Base-by-base conservation (phyloP, 2,888 invertebrate species). In the Pandemis corylana region DNA sequence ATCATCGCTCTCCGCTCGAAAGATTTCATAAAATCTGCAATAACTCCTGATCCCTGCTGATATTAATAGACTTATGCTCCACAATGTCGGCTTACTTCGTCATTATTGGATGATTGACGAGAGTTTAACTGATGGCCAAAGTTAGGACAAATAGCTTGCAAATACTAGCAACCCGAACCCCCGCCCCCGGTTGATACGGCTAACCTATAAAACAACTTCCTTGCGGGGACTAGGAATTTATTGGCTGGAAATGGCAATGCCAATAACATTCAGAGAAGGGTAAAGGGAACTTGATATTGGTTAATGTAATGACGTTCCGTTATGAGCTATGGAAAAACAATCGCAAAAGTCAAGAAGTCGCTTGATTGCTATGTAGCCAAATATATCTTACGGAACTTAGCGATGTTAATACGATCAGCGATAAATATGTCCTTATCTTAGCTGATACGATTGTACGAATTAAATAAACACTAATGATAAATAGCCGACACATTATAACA, bases 81-180 rank as follows among this genome's bases (percentile, higher is more conserved):
- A n/a, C 67, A 53, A 56, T 56, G 67, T 28, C 49, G 66, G 65
- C 59, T 49, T 65, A 51, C 59, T 28, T 51, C 28, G 44, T 49
- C 66, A 20, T 53, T 61, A 62, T 67, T 15, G 67, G 70, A 71
- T 75, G 75, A 75, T 75, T 75, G 71, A 75, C 66, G 75, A 75
- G 70, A 75, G 53, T 71, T 75, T 63, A 71, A 71, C 75, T 71
- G 75, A 71, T 63, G 67, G 56, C 61, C 56, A 41, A 75, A 75
- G 75, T 75, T 75, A 12, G 56, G 42, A 63, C 75, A 62, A 75
- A 75, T 75, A 71, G 46, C 71, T 75, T 75, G 70, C 70, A 63
- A 74, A 70, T 75, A 71, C 56, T 62, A 62, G 62, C 10, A 51
- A 41, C n/a, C 28, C 59, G 63, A 71, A 42, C 63, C 44, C n/a